A percentile compares a stretch with the other conserved stretches of the same genome.
These are phyloP conservation scores for Chaetogeoica ovagalla DNA, from an alignment of 2,888 invertebrate species.

Conservation along the genomic window DNA sequence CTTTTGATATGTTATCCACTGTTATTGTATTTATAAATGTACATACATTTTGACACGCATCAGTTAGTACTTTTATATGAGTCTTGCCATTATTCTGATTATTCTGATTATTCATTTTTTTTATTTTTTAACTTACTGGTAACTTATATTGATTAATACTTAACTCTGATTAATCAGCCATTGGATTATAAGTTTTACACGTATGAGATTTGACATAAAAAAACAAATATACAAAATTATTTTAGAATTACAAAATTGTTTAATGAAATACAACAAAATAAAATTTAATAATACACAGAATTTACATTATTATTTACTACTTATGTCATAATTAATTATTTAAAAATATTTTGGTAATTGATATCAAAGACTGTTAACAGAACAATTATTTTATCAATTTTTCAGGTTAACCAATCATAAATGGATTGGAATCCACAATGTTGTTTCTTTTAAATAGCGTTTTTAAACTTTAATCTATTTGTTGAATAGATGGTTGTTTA, in stretches of 20 bases:
- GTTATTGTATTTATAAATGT: constrained; percentile 34
- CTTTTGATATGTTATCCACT: neutral
- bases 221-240: neutral
- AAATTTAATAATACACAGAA: neutral
- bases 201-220: no score
- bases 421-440: neutral
- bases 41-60: constrained; percentile 31
- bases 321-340: neutral
- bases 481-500: neutral
- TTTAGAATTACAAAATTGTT: neutral
- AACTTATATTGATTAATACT: neutral
- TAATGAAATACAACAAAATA: neutral
- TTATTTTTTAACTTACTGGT: neutral
- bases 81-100: constrained; percentile 11
- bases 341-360: neutral
- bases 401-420: constrained; percentile 30
- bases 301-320: neutral
- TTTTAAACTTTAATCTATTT: neutral
- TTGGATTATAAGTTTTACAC: neutral
- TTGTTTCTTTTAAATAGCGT: neutral
- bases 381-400: constrained; percentile 32
- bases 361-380: constrained; percentile 21
- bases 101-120: constrained; percentile 26
- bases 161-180: neutral
- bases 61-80: constrained; percentile 13